Base-by-base conservation (phyloP, 2,888 invertebrate species). In the Polyploca ridens region DNA sequence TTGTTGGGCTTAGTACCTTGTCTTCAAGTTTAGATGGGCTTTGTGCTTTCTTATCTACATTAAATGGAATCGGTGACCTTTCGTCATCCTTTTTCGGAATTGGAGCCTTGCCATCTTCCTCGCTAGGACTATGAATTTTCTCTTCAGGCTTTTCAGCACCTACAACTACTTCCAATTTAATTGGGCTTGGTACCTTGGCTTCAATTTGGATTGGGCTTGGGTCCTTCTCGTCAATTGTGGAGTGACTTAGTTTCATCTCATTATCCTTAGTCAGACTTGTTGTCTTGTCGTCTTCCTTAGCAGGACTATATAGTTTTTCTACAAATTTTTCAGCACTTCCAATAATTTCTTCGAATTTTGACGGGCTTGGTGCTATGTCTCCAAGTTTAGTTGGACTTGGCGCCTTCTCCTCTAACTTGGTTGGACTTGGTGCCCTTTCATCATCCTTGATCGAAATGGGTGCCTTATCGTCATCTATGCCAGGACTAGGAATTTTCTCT, bases 381-480 rank as follows among this genome's bases (percentile, higher is more conserved):
- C 69, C 67, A 1, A 33, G 64, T 57, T 68, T 66, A 0, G 54
- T 62, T 14, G 61, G 58, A 19, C 70, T 69, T 0, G 35, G 41
- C 5, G 35, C 44, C 27, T 69, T 68, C 0, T 69, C 63, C 19
- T 71, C 66, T 0, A 65, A 54, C 41, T 66, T 64, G 0, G 63
- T 57, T 0, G 69, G 66, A 35, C 70, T 75, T 0, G 65, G 46
- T 0, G 62, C 62, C 11, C 70, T 70, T 0, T 69, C 66, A 0
- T 65, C 67, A 16, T 65, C 68, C 14, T 68, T 64, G 35, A 35
- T 35, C 7, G 4, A 4, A 0, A 5, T 35, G 5, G 35, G 35
- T 35, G 35, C 35, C 7, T 35, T 35, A 7, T 35, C 35, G 7
- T 35, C 35, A 6, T 35, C 6, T 35, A 3, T 35, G 7, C 7